Evolutionary conservation across 2,888 invertebrate species (phyloP).

Genomic region (Parthenolecanium corni): DNA sequence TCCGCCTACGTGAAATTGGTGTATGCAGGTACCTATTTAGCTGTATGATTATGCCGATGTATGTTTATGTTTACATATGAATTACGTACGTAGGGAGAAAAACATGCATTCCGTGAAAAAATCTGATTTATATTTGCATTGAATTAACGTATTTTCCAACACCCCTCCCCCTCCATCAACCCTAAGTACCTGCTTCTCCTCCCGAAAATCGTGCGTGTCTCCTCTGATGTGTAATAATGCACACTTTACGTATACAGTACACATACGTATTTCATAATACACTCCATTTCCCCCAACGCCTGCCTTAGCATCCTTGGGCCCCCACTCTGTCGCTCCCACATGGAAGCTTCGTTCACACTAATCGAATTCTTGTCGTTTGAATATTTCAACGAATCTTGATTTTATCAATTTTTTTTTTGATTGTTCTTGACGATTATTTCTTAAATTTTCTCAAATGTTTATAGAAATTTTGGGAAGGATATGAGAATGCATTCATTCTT

Average conservation of each 20-base stretch:
- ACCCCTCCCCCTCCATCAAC: not conserved
- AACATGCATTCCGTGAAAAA: not conserved
- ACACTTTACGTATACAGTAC: too few species aligned
- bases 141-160: conserved; percentile 7
- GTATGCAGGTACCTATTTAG: not conserved
- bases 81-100: not conserved
- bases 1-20: not conserved
- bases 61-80: not conserved
- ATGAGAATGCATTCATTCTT: too few species aligned
- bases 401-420: too few species aligned
- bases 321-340: not conserved
- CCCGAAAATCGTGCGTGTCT: not conserved
- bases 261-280: too few species aligned
- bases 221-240: too few species aligned
- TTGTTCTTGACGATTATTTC: too few species aligned
- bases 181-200: not conserved
- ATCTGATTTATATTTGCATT: conserved; percentile 21
- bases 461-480: too few species aligned
- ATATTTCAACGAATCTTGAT: too few species aligned
- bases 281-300: not conserved
- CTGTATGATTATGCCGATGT: not conserved
- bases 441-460: too few species aligned
- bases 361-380: too few species aligned
- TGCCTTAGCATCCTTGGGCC: not conserved
- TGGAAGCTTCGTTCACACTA: too few species aligned